phyloP scores from a whole-genome alignment of 1,140 invertebrate genomes.

The Drosophila pachea region DNA sequence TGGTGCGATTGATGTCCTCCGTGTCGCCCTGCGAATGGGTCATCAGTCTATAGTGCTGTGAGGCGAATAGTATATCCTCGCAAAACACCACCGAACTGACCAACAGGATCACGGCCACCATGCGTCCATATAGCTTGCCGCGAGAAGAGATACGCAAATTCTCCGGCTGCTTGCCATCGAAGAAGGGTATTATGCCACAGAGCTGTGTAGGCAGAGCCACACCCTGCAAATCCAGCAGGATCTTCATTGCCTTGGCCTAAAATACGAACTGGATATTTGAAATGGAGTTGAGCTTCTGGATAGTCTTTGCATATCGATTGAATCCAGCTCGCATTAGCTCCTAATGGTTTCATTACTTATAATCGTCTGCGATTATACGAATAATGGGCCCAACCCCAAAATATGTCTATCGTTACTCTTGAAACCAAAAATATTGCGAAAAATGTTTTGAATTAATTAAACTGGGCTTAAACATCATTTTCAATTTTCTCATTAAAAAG shows the following conservation, averaged over 20 bases:
- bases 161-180: constrained; percentile 33
- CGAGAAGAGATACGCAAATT: constrained; percentile 21
- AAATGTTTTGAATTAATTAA: background rate
- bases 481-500: constrained; percentile 1
- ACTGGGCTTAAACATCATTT: background rate
- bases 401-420: too few species aligned
- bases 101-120: constrained; percentile 31
- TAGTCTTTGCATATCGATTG: background rate
- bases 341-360: constrained; percentile 16
- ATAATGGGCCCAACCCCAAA: background rate
- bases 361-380: constrained; percentile 3
- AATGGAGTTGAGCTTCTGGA: background rate
- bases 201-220: constrained; percentile 43
- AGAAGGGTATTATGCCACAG: constrained; percentile 47
- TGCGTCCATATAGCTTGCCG: constrained; percentile 43
- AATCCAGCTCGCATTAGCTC: background rate
- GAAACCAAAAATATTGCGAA: background rate
- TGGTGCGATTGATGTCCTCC: constrained; percentile 64
- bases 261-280: background rate
- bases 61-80: constrained; percentile 51
- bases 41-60: constrained; percentile 50
- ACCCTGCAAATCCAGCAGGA: constrained; percentile 36
- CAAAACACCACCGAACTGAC: constrained; percentile 32
- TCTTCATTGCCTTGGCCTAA: constrained; percentile 37
- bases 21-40: constrained; percentile 55